Conservation (phyloP, 2,113 vertebrate genomes). For the Patagioenas fasciata region DNA sequence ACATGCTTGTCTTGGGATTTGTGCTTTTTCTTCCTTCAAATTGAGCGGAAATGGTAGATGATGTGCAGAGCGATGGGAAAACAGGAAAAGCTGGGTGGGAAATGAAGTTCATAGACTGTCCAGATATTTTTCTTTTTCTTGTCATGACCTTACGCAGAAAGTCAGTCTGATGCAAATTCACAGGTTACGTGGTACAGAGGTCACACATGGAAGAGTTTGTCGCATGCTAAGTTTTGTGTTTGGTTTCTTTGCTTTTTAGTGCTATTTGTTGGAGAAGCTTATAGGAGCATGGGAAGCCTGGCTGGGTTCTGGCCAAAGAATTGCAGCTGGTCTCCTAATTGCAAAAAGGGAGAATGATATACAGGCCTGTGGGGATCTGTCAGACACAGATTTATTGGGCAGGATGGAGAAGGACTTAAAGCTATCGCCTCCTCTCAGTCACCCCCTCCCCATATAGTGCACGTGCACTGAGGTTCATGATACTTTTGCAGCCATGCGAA, state of each 20-base stretch:
- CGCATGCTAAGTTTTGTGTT: constrained; percentile 32
- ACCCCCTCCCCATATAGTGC: background rate
- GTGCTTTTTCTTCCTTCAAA: background rate
- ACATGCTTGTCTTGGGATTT: background rate
- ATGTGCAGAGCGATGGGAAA: background rate
- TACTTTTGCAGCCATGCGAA: background rate
- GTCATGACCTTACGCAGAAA: background rate
- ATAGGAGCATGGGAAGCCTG: constrained; percentile 20
- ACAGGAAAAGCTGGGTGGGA: background rate
- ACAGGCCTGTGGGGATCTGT: constrained; percentile 35
- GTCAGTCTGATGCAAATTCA: background rate
- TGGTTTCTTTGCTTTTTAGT: background rate
- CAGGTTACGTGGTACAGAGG: background rate
- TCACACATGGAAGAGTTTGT: constrained; percentile 42
- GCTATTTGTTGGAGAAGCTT: background rate
- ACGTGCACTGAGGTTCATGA: background rate
- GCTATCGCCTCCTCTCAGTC: background rate
- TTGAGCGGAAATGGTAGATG: background rate
- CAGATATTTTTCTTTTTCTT: background rate
- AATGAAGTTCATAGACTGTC: background rate
- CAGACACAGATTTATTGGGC: constrained; percentile 48
- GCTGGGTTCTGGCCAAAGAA: constrained; percentile 22
- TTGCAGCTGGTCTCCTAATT: constrained; percentile 61
- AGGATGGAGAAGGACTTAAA: constrained; percentile 44
- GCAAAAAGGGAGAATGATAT: constrained; percentile 33